Conservation (phyloP, 1,140 invertebrate genomes). For the Macrotrachela quadricornifera region DNA sequence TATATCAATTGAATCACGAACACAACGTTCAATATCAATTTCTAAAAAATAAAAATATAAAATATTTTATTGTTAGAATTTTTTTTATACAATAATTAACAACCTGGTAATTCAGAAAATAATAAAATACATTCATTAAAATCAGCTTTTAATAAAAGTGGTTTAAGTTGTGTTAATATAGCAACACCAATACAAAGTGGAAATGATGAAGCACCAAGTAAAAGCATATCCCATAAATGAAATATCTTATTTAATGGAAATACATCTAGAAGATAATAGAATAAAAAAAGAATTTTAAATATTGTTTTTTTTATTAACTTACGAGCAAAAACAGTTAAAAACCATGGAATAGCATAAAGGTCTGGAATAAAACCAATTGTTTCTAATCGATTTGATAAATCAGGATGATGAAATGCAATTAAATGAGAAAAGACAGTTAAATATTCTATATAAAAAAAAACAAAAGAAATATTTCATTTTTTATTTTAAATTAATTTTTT, state of each 20-base stretch:
- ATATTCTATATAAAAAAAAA: constrained; percentile 48
- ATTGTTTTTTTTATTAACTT: constrained; percentile 31
- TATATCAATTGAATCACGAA: constrained; percentile 63
- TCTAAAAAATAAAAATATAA: neutral
- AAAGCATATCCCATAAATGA: constrained; percentile 85
- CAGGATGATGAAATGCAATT: constrained; percentile 79
- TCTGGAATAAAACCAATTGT: constrained; percentile 87
- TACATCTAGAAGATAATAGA: constrained; percentile 47
- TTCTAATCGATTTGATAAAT: constrained; percentile 67
- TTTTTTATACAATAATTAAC: no score
- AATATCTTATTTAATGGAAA: constrained; percentile 94
- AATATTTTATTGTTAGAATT: neutral
- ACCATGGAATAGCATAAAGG: constrained; percentile 98
- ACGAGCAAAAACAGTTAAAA: constrained; percentile 98
- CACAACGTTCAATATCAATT: constrained; percentile 46
- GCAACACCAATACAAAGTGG: constrained; percentile 81
- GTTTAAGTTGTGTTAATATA: constrained; percentile 64
- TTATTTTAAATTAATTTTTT: neutral
- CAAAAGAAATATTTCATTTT: neutral
- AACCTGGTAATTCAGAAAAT: constrained; percentile 79
- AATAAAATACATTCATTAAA: constrained; percentile 92
- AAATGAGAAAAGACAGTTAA: constrained; percentile 85
- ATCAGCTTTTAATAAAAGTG: constrained; percentile 58
- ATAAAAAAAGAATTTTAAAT: constrained; percentile 5
- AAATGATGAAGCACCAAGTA: constrained; percentile 75